These are phyloP conservation scores for Halichoeres trimaculatus DNA, from an alignment of 2,113 vertebrate species.

Conservation along the genomic window DNA sequence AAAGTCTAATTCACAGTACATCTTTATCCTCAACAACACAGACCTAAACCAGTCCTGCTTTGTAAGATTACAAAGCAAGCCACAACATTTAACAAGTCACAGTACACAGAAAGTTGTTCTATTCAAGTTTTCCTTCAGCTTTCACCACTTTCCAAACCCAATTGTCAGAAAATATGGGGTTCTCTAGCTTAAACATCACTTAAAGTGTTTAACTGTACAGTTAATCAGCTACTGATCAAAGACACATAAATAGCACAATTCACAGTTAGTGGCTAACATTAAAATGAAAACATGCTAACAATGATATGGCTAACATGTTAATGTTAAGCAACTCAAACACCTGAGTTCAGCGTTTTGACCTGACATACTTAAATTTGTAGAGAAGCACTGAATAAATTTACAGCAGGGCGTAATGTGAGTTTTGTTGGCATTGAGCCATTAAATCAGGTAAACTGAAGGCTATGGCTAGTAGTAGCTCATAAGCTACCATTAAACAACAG, in stretches of 20 bases:
- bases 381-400: not conserved
- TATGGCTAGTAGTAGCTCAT: too few relatives aligned
- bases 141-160: not conserved
- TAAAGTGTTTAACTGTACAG: constrained; percentile 32
- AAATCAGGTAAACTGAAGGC: too few relatives aligned
- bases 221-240: constrained; percentile 3
- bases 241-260: not conserved
- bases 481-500: not conserved
- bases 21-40: constrained; percentile 20
- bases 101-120: constrained; percentile 41
- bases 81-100: constrained; percentile 47
- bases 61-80: constrained; percentile 15
- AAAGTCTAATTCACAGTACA: constrained; percentile 36
- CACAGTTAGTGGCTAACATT: not conserved
- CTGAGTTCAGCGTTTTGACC: not conserved
- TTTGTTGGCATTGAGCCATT: not conserved
- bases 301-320: not conserved
- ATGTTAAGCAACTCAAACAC: not conserved
- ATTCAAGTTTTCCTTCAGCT: constrained; percentile 11
- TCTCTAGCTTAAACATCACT: constrained; percentile 20
- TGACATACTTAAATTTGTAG: not conserved
- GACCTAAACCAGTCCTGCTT: not conserved
- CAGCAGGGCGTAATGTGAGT: not conserved
- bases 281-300: constrained; percentile 3
- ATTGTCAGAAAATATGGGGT: not conserved